Percentiles rank a stretch among this genome's conserved stretches.
phyloP scores from a whole-genome alignment of 2,797 vertebrate genomes.

The Fistularia commersonii region DNA sequence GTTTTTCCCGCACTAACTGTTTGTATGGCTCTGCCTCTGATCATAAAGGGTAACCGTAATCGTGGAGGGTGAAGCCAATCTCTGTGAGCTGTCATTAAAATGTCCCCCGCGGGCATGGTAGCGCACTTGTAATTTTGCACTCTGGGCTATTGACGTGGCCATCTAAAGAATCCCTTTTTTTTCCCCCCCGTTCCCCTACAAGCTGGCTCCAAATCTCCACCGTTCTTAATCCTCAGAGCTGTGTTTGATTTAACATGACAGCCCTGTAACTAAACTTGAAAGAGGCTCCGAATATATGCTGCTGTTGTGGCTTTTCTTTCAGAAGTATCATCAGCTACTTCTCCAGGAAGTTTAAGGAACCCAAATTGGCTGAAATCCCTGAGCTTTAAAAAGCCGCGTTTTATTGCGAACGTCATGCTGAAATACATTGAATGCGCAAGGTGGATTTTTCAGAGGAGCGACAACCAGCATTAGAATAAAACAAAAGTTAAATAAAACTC shows the following conservation, averaged over 20 bases:
- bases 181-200: slow-evolving; percentile 34
- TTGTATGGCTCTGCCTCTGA: slow-evolving; percentile 72
- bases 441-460: no score
- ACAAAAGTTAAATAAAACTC: no score
- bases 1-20: slow-evolving; percentile 74
- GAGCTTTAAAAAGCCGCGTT: slow-evolving; percentile 12
- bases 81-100: slow-evolving; percentile 79
- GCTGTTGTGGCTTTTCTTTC: slow-evolving; percentile 61
- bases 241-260: slow-evolving; percentile 70
- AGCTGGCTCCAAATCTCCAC: slow-evolving; percentile 59
- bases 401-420: neutral
- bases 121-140: slow-evolving; percentile 61
- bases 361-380: slow-evolving; percentile 43
- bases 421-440: slow-evolving; percentile 2
- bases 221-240: slow-evolving; percentile 52
- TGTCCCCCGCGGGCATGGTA: slow-evolving; percentile 59
- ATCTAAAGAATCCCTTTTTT: slow-evolving; percentile 61
- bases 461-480: no score
- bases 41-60: slow-evolving; percentile 74
- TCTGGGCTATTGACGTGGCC: slow-evolving; percentile 72
- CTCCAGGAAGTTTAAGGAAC: slow-evolving; percentile 46
- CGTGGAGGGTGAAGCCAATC: slow-evolving; percentile 67
- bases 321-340: slow-evolving; percentile 58
- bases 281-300: slow-evolving; percentile 56
- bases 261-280: slow-evolving; percentile 70